phyloP scores from a whole-genome alignment of 2,888 invertebrate genomes.

The Harpagoxenus sublaevis region DNA sequence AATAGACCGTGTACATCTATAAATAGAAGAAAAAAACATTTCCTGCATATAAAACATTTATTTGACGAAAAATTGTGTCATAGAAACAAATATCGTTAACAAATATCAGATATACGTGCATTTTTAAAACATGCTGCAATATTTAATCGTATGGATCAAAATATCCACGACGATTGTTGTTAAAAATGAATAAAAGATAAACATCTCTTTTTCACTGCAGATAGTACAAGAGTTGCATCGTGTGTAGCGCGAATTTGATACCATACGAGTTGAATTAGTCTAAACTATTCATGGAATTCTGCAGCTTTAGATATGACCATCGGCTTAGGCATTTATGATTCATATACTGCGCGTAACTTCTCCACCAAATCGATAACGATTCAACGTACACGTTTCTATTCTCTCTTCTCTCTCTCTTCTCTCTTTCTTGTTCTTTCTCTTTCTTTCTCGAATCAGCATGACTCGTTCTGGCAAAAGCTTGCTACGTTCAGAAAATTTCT shows the following conservation, averaged over 20 bases:
- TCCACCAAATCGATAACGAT: not conserved
- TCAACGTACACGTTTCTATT: not conserved
- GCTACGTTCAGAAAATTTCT: not conserved
- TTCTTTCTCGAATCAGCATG: not conserved
- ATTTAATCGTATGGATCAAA: not conserved
- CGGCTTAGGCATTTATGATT: constrained; percentile 3
- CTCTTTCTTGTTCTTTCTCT: not conserved
- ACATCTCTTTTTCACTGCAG: not conserved
- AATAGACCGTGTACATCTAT: not conserved
- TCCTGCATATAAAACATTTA: not conserved
- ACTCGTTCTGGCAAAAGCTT: not conserved
- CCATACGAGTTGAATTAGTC: not conserved
- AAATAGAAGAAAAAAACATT: constrained; percentile 1
- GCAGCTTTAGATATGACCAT: not conserved
- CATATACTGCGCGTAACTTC: not conserved
- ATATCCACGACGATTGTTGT: not conserved
- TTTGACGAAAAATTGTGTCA: not conserved
- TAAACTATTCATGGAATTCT: constrained; percentile 20
- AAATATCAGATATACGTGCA: not conserved
- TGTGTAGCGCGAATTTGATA: not conserved
- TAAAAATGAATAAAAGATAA: not conserved
- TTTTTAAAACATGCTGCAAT: not conserved
- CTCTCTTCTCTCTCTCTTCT: too few species aligned
- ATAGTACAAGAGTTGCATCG: not conserved
- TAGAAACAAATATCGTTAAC: not conserved